Evolutionary conservation across 2,888 invertebrate species (phyloP), one percentile per base, ranked within the genome.

Genomic region (Tetranychus piercei): DNA sequence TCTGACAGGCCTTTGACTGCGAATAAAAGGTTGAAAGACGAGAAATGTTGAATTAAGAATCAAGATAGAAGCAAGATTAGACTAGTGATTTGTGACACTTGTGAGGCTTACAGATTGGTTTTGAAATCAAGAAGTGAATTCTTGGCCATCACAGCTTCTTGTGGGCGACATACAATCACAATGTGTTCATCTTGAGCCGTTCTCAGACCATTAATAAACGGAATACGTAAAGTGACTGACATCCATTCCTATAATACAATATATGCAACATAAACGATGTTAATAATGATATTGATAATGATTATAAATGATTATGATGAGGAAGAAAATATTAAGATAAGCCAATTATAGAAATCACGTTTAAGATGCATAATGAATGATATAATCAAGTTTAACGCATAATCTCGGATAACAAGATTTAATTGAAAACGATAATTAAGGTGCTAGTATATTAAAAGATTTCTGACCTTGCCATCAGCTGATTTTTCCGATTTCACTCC

Each of bases 141-240:
- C 7, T 77, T 79, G 0, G 78, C 75, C 2, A 79, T 77, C 11
- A 78, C 77, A 55, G 79, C 77, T 65, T 81, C 81, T 75, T 81
- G 80, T 1, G 80, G 81, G 64, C 78, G 79, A 75, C 81, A 81
- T 76, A 79, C 78, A 74, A 81, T 78, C 75, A 80, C 78, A 9
- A 81, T 79, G 44, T 80, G 78, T 74, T 81, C 80, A 75, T 81
- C 81, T 73, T 81, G 80, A 2, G 81, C 80, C 55, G 80, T 79
- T 73, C 80, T 79, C 15, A 81, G 77, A 0, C 80, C 80, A 44
- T 78, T 77, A 70, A 81, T 77, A 20, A 79, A 76, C 11, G 81
- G 81, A 74, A 81, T 80, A 8, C 81, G 77, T 11, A 81, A 74
- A 0, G 79, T 78, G 55, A 81, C 78, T 66, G 81, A 80, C 44